phyloP scores from a whole-genome alignment of 2,113 vertebrate genomes.

The Erinaceus europaeus region DNA sequence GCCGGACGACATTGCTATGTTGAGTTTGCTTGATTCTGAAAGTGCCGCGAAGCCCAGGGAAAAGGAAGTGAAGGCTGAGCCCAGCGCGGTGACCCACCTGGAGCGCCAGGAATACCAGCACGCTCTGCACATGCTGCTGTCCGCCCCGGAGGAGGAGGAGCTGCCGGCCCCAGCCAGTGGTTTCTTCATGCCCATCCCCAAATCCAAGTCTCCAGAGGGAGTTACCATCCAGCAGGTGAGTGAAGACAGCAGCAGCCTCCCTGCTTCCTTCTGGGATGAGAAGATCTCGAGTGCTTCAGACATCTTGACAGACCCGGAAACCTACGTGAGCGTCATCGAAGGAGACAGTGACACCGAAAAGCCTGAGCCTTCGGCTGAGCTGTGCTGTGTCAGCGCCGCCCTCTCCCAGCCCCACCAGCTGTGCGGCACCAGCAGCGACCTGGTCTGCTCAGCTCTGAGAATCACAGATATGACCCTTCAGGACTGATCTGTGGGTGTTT shows the following conservation, averaged over 20 bases:
- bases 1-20: fast-evolving
- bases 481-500: neutral
- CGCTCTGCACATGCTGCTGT: neutral
- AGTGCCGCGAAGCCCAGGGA: neutral
- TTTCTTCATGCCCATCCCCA: neutral
- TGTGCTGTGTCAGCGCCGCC: slow-evolving; percentile 56
- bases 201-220: slow-evolving; percentile 40
- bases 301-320: neutral
- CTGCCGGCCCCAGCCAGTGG: neutral
- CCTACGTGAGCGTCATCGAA: slow-evolving; percentile 20
- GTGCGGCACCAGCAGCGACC: neutral
- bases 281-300: neutral
- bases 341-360: slow-evolving; percentile 57
- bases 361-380: slow-evolving; percentile 5
- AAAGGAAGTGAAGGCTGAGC: neutral
- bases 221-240: neutral
- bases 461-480: slow-evolving; percentile 39
- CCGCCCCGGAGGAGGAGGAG: neutral
- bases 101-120: slow-evolving; percentile 49
- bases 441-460: too few species aligned
- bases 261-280: slow-evolving; percentile 32
- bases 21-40: neutral
- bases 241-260: slow-evolving; percentile 11
- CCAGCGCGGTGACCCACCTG: neutral
- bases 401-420: slow-evolving; percentile 24